Conservation (phyloP, 2,888 invertebrate species). For the Mythimna vitellina region DNA sequence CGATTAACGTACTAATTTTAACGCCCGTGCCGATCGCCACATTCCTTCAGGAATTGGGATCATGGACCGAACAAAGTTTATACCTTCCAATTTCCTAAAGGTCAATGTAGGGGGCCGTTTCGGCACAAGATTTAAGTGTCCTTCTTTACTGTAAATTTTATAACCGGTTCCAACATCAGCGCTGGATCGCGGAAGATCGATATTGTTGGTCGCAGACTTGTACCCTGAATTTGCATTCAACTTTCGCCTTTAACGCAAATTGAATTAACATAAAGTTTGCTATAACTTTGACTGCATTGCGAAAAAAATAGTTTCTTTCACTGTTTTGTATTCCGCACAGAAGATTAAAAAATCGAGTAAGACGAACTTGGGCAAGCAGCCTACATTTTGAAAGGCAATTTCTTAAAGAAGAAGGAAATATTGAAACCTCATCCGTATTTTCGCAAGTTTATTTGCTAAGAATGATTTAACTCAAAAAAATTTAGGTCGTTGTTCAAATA, state of each 20-base stretch:
- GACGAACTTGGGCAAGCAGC: conserved; percentile 29
- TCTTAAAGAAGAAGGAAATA: conserved; percentile 5
- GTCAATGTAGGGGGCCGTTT: conserved; percentile 52
- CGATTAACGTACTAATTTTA: conserved; percentile 74
- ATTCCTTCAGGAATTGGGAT: conserved; percentile 64
- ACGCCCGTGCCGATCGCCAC: conserved; percentile 62
- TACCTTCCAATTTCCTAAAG: conserved; percentile 54
- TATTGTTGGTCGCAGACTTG: conserved; percentile 63
- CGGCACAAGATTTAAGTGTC: conserved; percentile 45
- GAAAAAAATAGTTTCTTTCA: conserved; percentile 55
- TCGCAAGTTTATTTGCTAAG: not conserved
- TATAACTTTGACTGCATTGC: conserved; percentile 63
- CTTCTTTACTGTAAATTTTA: conserved; percentile 66
- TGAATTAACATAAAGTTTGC: conserved; percentile 64
- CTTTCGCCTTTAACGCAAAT: conserved; percentile 62
- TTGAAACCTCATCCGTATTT: conserved; percentile 7
- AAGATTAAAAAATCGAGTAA: conserved; percentile 43
- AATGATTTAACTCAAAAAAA: not conserved
- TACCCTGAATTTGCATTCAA: conserved; percentile 59
- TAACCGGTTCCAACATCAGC: conserved; percentile 61
- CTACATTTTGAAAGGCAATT: conserved; percentile 35
- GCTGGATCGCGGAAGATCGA: conserved; percentile 67
- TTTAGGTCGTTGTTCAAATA: not conserved
- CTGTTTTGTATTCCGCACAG: conserved; percentile 54
- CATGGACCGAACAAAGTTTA: conserved; percentile 57